These are phyloP conservation scores for Octopus sinensis DNA, from an alignment of 1,140 invertebrate genomes.

Conservation along the genomic window DNA sequence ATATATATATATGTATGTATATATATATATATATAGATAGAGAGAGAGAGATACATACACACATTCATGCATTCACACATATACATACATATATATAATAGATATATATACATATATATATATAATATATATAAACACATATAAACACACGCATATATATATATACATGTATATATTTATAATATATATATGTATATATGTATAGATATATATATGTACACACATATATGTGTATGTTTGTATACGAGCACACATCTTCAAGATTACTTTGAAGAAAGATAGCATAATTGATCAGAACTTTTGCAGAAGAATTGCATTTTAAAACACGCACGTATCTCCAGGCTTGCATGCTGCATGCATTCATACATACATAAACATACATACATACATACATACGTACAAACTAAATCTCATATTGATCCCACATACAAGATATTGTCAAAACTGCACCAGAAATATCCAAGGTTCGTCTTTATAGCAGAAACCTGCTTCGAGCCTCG, in stretches of 20 bases:
- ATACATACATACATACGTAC: no score
- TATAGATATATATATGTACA: background rate
- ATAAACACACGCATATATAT: background rate
- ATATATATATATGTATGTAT: slow-evolving; percentile 9
- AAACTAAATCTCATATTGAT: no score
- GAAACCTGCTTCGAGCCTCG: no score
- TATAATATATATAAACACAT: background rate
- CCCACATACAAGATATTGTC: no score
- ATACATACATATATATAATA: background rate
- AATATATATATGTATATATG: background rate
- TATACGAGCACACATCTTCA: background rate
- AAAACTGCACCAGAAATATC: no score
- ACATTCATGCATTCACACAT: background rate
- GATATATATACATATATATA: background rate
- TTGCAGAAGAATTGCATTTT: no score
- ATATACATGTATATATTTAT: background rate
- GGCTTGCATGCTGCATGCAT: no score
- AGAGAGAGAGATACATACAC: no score
- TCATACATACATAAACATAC: no score
- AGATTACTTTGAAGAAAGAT: background rate
- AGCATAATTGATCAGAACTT: background rate
- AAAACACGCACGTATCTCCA: no score
- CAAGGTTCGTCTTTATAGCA: no score
- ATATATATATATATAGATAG: background rate
- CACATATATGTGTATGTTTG: background rate